A percentile compares a stretch with the other conserved stretches of the same genome.
phyloP scores from a whole-genome alignment of 2,113 vertebrate genomes.

The Scalopus aquaticus region DNA sequence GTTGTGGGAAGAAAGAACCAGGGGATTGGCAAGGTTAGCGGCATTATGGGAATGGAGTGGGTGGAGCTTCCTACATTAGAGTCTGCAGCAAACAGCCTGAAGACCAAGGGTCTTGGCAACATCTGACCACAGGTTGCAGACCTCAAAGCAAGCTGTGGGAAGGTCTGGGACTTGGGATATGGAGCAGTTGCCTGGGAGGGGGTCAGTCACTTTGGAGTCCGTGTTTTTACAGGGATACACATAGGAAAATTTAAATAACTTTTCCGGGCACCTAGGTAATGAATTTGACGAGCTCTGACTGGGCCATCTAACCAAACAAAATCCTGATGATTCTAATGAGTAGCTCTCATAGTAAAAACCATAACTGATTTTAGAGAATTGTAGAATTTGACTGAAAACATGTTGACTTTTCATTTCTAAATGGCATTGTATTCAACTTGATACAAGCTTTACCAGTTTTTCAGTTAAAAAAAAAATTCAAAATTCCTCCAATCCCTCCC shows the following conservation, averaged over 20 bases:
- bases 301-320: background rate
- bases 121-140: background rate
- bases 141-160: background rate
- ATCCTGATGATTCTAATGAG: background rate
- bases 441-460: background rate
- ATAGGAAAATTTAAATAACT: background rate
- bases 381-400: background rate
- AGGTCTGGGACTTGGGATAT: background rate
- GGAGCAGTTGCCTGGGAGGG: background rate
- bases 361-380: background rate
- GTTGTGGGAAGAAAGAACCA: background rate
- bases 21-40: background rate
- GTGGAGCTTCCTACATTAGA: background rate
- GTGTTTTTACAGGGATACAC: background rate
- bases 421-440: background rate
- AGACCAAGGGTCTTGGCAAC: background rate
- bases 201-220: background rate
- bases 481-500: background rate
- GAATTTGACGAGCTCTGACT: background rate
- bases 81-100: background rate
- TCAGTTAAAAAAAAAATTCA: background rate
- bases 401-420: background rate
- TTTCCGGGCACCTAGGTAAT: background rate
- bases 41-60: fast-evolving
- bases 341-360: background rate